A percentile compares a stretch with the other conserved stretches of the same genome.
These are phyloP conservation scores for Tenualosa ilisha DNA, from an alignment of 2,797 vertebrate genomes.

Conservation along the genomic window DNA sequence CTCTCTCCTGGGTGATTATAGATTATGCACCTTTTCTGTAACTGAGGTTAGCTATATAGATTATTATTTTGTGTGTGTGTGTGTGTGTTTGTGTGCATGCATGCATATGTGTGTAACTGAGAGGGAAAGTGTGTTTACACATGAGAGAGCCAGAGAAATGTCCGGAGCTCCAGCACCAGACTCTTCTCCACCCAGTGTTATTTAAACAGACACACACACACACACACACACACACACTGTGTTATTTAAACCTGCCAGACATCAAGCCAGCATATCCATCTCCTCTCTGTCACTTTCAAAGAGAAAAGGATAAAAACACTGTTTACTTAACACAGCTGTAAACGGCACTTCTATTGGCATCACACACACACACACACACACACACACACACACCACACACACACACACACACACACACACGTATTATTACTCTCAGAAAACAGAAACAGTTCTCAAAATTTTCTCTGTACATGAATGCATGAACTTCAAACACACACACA, in stretches of 20 bases:
- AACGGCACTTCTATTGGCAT: background rate
- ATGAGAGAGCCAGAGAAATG: background rate
- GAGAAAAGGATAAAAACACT: background rate
- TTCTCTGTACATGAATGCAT: background rate
- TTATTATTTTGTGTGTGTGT: no score
- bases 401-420: no score
- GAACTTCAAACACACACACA: conserved; percentile 7
- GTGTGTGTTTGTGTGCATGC: background rate
- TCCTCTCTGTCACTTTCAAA: background rate
- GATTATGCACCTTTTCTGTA: no score
- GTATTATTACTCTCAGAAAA: background rate
- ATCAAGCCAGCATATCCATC: background rate
- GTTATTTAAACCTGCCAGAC: background rate
- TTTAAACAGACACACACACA: background rate
- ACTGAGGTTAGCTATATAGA: no score
- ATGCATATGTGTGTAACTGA: background rate
- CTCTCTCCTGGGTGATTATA: no score
- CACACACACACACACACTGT: background rate
- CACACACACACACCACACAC: background rate
- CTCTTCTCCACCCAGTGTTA: background rate
- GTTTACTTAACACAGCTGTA: conserved; percentile 2
- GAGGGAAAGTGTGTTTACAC: conserved; percentile 16
- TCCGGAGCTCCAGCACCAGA: background rate
- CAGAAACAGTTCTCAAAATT: background rate
- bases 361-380: background rate